These are phyloP conservation scores for Leiothrix lutea DNA, from an alignment of 2,113 vertebrate species.

Conservation along the genomic window DNA sequence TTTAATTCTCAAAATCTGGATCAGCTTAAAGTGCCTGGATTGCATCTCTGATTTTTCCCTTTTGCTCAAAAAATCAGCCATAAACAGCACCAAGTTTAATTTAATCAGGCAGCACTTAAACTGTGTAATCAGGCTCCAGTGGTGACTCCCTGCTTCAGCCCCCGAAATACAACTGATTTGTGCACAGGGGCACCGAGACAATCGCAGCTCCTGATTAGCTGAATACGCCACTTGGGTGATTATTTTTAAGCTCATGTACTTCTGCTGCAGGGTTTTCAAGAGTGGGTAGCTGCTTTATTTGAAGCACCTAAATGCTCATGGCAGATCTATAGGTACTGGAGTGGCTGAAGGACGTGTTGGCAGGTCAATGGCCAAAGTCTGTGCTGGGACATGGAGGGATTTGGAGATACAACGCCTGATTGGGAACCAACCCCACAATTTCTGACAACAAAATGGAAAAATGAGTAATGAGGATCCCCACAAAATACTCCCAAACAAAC, in stretches of 20 bases:
- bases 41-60: neutral
- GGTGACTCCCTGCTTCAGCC: neutral
- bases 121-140: conserved; percentile 29
- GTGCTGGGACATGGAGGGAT: neutral
- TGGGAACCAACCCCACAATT: neutral
- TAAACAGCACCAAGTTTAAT: neutral
- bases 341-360: rapidly evolving
- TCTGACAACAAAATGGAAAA: neutral
- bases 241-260: neutral
- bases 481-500: neutral
- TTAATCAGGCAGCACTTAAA: conserved; percentile 36
- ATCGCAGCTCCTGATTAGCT: conserved; percentile 24
- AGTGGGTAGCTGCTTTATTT: neutral
- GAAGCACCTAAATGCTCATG: neutral
- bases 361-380: neutral
- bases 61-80: conserved; percentile 27
- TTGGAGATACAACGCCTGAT: neutral
- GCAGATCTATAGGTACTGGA: neutral
- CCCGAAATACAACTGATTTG: neutral
- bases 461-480: neutral
- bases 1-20: neutral
- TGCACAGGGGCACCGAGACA: neutral
- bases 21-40: neutral
- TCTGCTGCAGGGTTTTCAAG: neutral
- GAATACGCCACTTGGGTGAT: neutral